These are phyloP conservation scores for Ctenodactylus gundi DNA, from an alignment of 2,113 vertebrate genomes.

Conservation along the genomic window DNA sequence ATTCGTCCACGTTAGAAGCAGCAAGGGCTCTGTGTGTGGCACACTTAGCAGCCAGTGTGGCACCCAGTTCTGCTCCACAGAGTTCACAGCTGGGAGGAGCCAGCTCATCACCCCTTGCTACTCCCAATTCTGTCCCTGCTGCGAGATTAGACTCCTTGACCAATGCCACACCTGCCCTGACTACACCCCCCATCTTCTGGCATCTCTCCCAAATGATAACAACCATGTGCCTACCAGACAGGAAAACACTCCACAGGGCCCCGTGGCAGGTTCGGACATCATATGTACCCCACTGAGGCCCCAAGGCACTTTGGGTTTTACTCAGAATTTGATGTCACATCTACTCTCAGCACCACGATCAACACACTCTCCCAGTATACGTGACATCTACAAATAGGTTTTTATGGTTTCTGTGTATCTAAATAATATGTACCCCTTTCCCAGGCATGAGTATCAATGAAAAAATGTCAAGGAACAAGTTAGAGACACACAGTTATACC, in stretches of 20 bases:
- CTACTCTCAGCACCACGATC: too few species aligned
- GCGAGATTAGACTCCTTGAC: background rate
- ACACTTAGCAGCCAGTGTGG: background rate
- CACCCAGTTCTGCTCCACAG: too few species aligned
- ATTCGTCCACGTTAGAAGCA: background rate
- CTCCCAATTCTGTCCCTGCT: background rate
- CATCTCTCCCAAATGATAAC: background rate
- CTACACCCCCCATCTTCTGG: background rate
- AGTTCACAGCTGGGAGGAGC: too few species aligned
- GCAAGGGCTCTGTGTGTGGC: background rate
- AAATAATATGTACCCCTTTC: background rate
- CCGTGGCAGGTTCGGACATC: too few species aligned
- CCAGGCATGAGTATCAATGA: too few species aligned
- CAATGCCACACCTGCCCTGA: too few species aligned
- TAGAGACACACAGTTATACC: background rate
- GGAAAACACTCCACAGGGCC: accelerated
- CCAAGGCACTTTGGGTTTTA: background rate
- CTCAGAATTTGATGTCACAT: too few species aligned
- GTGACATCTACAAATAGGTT: too few species aligned
- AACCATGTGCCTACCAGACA: too few species aligned
- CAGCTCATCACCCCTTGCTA: too few species aligned
- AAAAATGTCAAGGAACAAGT: background rate
- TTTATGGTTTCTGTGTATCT: background rate
- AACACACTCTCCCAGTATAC: background rate
- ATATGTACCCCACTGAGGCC: background rate